These are phyloP conservation scores for Drosophila limbata DNA, from an alignment of 2,888 invertebrate genomes.

Conservation along the genomic window DNA sequence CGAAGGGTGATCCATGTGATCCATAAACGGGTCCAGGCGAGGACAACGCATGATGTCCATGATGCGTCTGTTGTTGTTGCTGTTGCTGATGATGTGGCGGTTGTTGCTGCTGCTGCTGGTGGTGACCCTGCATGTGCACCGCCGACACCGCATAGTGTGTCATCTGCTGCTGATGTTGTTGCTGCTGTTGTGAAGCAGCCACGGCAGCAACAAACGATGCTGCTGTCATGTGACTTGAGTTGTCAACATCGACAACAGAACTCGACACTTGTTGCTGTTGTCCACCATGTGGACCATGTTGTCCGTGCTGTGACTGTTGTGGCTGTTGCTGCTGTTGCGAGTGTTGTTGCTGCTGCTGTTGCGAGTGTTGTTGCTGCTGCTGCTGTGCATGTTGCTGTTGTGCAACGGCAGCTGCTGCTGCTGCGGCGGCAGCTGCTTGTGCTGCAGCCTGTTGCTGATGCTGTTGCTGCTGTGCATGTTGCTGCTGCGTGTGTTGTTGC, in stretches of 20 bases:
- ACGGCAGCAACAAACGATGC: conserved; percentile 83
- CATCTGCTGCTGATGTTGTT: conserved; percentile 75
- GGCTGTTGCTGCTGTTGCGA: conserved; percentile 61
- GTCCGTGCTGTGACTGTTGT: conserved; percentile 34
- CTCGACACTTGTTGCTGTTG: conserved; percentile 55
- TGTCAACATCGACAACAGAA: conserved; percentile 73
- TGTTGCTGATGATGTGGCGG: conserved; percentile 54
- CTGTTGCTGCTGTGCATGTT: conserved; percentile 45
- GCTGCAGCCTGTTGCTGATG: conserved; percentile 39
- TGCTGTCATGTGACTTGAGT: conserved; percentile 77
- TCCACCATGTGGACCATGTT: conserved; percentile 44
- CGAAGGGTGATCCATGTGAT: conserved; percentile 85
- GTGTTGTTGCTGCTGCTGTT: conserved; percentile 64
- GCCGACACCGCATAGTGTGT: conserved; percentile 83
- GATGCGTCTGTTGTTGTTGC: conserved; percentile 42
- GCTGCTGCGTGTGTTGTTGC: conserved; percentile 39
- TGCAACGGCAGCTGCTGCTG: conserved; percentile 28
- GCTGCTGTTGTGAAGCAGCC: conserved; percentile 81
- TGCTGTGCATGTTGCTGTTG: conserved; percentile 34
- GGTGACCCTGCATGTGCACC: conserved; percentile 84
- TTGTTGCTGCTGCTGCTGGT: conserved; percentile 72
- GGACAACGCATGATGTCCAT: conserved; percentile 83
- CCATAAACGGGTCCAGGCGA: conserved; percentile 84
- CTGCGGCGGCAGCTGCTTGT: conserved; percentile 29
- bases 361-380: conserved; percentile 31